Evolutionary conservation across 1,140 invertebrate species (phyloP), one percentile per base, ranked within the genome.

Genomic region (Megalopta genalis): DNA sequence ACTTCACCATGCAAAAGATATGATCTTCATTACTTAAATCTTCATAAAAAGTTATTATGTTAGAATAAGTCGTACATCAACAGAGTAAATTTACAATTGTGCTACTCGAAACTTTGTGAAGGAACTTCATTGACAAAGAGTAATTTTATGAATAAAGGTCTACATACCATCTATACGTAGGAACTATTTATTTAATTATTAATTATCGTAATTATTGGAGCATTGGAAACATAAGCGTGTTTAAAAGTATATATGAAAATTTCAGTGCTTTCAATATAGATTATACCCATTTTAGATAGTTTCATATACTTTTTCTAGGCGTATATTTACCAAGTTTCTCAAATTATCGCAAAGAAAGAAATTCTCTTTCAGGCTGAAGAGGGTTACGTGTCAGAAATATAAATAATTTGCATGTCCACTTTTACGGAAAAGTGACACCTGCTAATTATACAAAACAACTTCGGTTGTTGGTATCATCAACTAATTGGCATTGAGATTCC

Each of bases 111-210:
- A 68, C 57, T 82, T 85, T 88, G 86, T 88, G 69, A 86, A 84
- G 59, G 62, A 83, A 80, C 63, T 80, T 82, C 77, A 75, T 62
- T 73, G 60, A 85, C 63, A 83, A 67, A 60, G 65, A 80, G n/a
- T 83, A 69, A 87, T 87, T 86, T 81, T 81, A 85, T 80, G 73
- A 87, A 87, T 87, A 87, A 87, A 87, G 80, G 60, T 75, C 52
- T 85, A 78, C 77, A 79, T 25, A 68, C 57, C 32, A 59, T 63
- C 10, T 57, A 68, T 52, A 59, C 18, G 21, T 69, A 67, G 68
- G 42, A 39, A 71, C n/a, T n/a, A n/a, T 46, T 72, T 37, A 64
- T 75, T 80, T 72, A 66, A 68, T 69, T 64, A 62, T 46, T 46
- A 14, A 64, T 54, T 37, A 65, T 62, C 21, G 46, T 27, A 37